Evolutionary conservation across 2,797 vertebrate genomes (phyloP).

Genomic region (Leptatherina wallacei): DNA sequence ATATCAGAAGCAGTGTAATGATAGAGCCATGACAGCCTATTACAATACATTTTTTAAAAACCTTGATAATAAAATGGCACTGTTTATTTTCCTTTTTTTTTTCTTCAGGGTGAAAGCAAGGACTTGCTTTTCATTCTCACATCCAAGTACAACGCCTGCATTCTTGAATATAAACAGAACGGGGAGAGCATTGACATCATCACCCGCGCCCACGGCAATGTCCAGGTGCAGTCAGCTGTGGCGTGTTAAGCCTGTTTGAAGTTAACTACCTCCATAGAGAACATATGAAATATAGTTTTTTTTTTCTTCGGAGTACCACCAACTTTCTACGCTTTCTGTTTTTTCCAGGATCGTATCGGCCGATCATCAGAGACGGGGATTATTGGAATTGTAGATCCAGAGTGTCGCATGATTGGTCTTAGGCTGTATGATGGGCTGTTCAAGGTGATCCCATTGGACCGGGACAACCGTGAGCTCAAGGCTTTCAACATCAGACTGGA

Average conservation of each 20-base stretch:
- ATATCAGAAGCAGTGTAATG: not conserved
- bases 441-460: conserved; percentile 96
- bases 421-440: conserved; percentile 96
- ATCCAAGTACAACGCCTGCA: conserved; percentile 98
- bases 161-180: conserved; percentile 97
- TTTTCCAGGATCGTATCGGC: conserved; percentile 92
- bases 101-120: conserved; percentile 92
- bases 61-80: not conserved
- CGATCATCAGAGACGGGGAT: conserved; percentile 98
- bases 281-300: no score
- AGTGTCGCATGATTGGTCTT: conserved; percentile 98
- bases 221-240: conserved; percentile 85
- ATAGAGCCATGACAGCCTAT: not conserved
- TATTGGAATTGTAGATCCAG: conserved; percentile 97
- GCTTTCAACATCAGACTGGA: conserved; percentile 98
- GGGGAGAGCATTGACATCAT: conserved; percentile 98
- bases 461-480: conserved; percentile 97
- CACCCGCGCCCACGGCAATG: conserved; percentile 95
- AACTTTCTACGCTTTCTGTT: not conserved
- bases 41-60: not conserved
- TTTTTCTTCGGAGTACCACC: not conserved
- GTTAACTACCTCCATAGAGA: not conserved
- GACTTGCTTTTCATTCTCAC: conserved; percentile 97
- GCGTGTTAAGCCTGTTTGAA: not conserved
- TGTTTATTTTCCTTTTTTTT: not conserved